Percentiles rank a stretch among this genome's conserved stretches.
phyloP scores from a whole-genome alignment of 2,797 vertebrate species.

The Sebastiscus tertius region DNA sequence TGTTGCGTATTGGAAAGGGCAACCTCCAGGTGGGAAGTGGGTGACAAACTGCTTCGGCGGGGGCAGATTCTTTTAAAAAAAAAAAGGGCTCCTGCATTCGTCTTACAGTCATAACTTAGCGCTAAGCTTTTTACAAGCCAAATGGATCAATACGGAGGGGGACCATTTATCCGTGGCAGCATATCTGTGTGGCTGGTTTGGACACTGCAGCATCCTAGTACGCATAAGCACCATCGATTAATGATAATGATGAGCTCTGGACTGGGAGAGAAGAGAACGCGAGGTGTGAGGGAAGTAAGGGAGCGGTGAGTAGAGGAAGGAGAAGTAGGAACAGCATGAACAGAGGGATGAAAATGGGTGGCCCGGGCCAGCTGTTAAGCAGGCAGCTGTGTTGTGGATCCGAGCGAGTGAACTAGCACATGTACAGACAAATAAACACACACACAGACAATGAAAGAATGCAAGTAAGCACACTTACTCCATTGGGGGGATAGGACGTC shows the following conservation, averaged over 20 bases:
- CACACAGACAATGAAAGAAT: constrained; percentile 15
- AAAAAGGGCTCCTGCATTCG: constrained; percentile 22
- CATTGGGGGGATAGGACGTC: constrained; percentile 92
- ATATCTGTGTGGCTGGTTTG: constrained; percentile 30
- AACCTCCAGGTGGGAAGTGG: constrained; percentile 27
- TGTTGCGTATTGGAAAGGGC: background rate
- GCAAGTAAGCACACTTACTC: constrained; percentile 83
- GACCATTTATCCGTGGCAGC: constrained; percentile 50
- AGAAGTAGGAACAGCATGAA: background rate
- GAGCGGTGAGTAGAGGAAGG: background rate
- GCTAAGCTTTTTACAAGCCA: constrained; percentile 34
- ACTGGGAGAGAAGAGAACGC: background rate
- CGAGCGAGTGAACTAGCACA: background rate
- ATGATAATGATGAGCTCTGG: constrained; percentile 33
- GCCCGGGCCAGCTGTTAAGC: background rate
- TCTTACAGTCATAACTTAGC: constrained; percentile 63
- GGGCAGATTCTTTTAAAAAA: background rate
- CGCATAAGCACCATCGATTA: constrained; percentile 55
- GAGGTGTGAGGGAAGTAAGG: background rate
- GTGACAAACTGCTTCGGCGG: constrained; percentile 40
- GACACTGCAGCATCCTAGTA: constrained; percentile 21
- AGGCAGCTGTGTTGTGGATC: constrained; percentile 8
- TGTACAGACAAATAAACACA: background rate
- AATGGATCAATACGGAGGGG: constrained; percentile 32
- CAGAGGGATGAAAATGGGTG: background rate